A percentile compares a stretch with the other conserved stretches of the same genome.
phyloP scores from a whole-genome alignment of 2,888 invertebrate species.

The Micropterix aruncella region DNA sequence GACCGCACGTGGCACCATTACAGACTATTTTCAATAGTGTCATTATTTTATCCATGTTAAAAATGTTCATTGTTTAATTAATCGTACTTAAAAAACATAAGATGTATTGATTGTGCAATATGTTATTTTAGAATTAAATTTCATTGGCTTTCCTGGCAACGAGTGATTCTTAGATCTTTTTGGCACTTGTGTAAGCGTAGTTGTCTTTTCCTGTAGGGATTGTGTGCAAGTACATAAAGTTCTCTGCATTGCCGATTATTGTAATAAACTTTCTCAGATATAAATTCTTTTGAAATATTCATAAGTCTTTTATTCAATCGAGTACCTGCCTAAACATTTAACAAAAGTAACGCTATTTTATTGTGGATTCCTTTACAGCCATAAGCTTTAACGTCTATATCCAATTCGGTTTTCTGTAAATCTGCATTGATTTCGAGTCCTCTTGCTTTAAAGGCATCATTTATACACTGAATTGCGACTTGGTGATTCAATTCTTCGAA shows the following conservation, averaged over 20 bases:
- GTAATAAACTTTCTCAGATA: slow-evolving; percentile 20
- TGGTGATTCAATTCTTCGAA: background rate
- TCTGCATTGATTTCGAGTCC: background rate
- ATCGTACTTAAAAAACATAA: background rate
- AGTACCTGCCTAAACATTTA: no score
- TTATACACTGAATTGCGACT: background rate
- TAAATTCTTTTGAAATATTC: slow-evolving; percentile 35
- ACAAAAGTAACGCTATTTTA: background rate
- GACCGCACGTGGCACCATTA: background rate
- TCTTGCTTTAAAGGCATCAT: background rate
- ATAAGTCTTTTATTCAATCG: background rate
- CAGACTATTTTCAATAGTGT: background rate
- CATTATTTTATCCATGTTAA: background rate
- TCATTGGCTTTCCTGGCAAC: background rate
- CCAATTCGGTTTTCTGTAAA: background rate
- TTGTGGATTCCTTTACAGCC: background rate
- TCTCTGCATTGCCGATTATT: slow-evolving; percentile 40
- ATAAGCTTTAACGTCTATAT: background rate
- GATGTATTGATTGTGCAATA: background rate
- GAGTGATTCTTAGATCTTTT: background rate
- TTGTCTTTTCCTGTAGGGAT: background rate
- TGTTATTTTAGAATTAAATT: background rate
- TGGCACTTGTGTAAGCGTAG: background rate
- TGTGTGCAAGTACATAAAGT: slow-evolving; percentile 13
- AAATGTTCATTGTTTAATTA: background rate